Percentiles rank a stretch among this genome's conserved stretches.
Conservation (phyloP, 2,797 vertebrate genomes). For the Anguilla megastoma region DNA sequence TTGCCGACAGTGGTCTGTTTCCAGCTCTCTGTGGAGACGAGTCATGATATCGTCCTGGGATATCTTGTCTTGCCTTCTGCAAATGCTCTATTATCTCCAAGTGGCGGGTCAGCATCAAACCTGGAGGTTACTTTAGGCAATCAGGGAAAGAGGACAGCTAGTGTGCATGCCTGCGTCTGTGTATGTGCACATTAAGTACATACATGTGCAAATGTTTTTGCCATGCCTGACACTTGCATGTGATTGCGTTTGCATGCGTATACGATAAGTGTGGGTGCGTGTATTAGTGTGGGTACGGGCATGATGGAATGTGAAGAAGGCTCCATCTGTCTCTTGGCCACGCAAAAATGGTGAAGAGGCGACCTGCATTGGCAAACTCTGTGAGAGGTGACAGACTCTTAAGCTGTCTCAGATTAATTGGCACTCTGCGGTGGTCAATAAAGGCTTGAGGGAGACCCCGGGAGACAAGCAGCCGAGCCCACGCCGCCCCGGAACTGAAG, state of each 20-base stretch:
- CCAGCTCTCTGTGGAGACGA: neutral
- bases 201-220: neutral
- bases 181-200: neutral
- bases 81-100: neutral
- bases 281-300: neutral
- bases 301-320: neutral
- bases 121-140: neutral
- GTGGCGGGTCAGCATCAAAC: neutral
- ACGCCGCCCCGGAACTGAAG: constrained; percentile 18
- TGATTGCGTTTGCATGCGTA: neutral
- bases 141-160: neutral
- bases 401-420: constrained; percentile 38
- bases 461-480: constrained; percentile 38
- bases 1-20: neutral
- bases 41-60: neutral
- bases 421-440: constrained; percentile 62
- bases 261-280: neutral
- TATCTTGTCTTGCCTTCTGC: neutral
- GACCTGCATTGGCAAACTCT: neutral
- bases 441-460: constrained; percentile 67
- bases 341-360: neutral
- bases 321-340: too few relatives aligned
- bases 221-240: neutral
- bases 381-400: constrained; percentile 3
- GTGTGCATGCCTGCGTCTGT: constrained; percentile 30